phyloP scores from a whole-genome alignment of 2,113 vertebrate genomes.

The Emydocephalus ijimae region DNA sequence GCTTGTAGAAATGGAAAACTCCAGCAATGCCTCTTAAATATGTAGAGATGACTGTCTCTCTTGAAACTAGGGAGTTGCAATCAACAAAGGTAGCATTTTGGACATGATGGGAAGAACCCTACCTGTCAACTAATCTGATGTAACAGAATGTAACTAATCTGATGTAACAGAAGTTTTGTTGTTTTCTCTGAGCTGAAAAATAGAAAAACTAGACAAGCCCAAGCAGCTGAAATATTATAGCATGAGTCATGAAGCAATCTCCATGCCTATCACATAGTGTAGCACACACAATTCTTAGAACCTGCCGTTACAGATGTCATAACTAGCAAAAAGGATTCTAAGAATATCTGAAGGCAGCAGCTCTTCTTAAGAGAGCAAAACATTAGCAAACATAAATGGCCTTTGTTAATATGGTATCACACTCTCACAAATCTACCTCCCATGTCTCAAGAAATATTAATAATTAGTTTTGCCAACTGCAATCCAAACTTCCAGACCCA shows the following conservation, averaged over 20 bases:
- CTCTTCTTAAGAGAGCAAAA: not conserved
- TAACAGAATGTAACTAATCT: not conserved
- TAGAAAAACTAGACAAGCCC: not conserved
- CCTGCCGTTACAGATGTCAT: not conserved
- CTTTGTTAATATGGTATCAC: not conserved
- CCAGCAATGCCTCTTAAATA: not conserved
- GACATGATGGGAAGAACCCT: not conserved
- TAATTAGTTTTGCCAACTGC: not conserved
- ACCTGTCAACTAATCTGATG: not conserved
- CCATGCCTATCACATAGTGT: not conserved
- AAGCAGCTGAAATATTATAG: not conserved
- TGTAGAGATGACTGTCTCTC: not conserved
- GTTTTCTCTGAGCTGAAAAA: not conserved
- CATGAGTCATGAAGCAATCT: not conserved
- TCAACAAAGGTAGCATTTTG: not conserved
- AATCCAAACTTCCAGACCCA: not conserved
- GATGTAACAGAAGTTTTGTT: not conserved
- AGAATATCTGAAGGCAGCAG: not conserved
- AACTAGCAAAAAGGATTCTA: not conserved
- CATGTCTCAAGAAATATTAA: not conserved
- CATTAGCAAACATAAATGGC: not conserved
- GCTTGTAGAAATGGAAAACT: not conserved
- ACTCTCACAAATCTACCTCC: not conserved
- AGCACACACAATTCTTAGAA: not conserved
- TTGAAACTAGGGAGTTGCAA: not conserved